phyloP scores from a whole-genome alignment of 2,888 invertebrate genomes.

The Lepidocyrtoides sp. region DNA sequence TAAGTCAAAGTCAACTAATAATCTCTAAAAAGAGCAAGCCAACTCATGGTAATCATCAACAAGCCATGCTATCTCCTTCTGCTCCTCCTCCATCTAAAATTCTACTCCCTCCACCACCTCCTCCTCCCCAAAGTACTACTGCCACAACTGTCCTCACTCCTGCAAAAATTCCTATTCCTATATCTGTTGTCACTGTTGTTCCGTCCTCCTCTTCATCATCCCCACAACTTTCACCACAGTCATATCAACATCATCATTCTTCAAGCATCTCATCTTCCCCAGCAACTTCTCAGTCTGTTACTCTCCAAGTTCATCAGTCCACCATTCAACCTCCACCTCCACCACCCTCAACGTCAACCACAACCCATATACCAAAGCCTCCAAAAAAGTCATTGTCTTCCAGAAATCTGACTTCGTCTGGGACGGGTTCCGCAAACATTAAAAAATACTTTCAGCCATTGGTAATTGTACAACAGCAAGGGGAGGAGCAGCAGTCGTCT shows the following conservation, averaged over 20 bases:
- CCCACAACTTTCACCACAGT: slow-evolving; percentile 47
- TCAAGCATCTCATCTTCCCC: background rate
- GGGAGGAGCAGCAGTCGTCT: background rate
- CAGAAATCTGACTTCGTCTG: slow-evolving; percentile 13
- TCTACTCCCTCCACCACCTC: slow-evolving; percentile 60
- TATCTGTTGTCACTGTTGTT: slow-evolving; percentile 61
- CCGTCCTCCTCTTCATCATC: slow-evolving; percentile 25
- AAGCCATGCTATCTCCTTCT: slow-evolving; percentile 31
- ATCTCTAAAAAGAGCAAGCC: slow-evolving; percentile 80
- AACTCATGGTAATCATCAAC: slow-evolving; percentile 21
- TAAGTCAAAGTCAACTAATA: slow-evolving; percentile 77
- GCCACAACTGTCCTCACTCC: background rate
- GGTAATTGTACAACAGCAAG: slow-evolving; percentile 70
- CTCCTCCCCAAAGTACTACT: background rate
- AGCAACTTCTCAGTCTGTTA: slow-evolving; percentile 53
- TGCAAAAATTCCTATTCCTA: slow-evolving; percentile 37
- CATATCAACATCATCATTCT: slow-evolving; percentile 48
- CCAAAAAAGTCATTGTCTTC: slow-evolving; percentile 76
- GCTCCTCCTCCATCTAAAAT: slow-evolving; percentile 47
- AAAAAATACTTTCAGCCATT: slow-evolving; percentile 78
- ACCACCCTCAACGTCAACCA: slow-evolving; percentile 55
- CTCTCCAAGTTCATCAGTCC: slow-evolving; percentile 61
- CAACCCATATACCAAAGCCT: slow-evolving; percentile 71
- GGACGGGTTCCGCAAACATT: slow-evolving; percentile 55
- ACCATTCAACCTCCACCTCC: slow-evolving; percentile 18